Conservation (phyloP, 2,797 vertebrate genomes). For the Peromyscus nudipes region DNA sequence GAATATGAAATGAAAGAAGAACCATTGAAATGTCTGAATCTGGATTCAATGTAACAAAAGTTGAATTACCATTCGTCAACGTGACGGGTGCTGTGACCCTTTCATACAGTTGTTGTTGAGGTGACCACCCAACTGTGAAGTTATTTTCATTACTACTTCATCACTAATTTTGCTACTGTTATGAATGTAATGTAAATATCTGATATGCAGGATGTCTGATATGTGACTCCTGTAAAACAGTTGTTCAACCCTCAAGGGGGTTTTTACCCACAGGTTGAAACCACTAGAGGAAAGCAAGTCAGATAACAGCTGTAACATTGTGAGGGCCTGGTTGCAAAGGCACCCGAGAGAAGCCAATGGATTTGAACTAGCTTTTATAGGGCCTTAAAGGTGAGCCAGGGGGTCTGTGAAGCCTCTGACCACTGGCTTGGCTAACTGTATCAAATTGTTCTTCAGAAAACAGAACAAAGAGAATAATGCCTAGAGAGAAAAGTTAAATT, state of each 20-base stretch:
- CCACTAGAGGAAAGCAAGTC: conserved; percentile 13
- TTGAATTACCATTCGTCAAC: conserved; percentile 21
- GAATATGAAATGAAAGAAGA: background rate
- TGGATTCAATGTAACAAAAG: conserved; percentile 14
- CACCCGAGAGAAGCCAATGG: conserved; percentile 12
- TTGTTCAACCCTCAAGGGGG: background rate
- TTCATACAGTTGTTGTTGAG: background rate
- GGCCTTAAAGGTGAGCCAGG: background rate
- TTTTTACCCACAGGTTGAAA: background rate
- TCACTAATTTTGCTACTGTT: background rate
- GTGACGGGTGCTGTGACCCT: background rate
- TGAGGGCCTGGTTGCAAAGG: background rate
- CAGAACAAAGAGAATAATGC: background rate
- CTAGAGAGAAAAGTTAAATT: conserved; percentile 44
- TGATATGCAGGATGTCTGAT: background rate
- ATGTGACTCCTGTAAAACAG: background rate
- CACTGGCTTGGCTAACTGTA: background rate
- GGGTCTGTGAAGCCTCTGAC: background rate
- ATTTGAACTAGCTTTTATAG: conserved; percentile 1
- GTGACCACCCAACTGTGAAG: background rate
- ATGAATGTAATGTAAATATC: background rate
- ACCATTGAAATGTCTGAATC: conserved; percentile 37
- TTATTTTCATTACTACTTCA: background rate
- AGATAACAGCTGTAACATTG: background rate
- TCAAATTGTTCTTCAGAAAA: conserved; percentile 17